Evolutionary conservation across 1,140 invertebrate species (phyloP), one percentile per base, ranked within the genome.

Genomic region (Euborellia annulipes): DNA sequence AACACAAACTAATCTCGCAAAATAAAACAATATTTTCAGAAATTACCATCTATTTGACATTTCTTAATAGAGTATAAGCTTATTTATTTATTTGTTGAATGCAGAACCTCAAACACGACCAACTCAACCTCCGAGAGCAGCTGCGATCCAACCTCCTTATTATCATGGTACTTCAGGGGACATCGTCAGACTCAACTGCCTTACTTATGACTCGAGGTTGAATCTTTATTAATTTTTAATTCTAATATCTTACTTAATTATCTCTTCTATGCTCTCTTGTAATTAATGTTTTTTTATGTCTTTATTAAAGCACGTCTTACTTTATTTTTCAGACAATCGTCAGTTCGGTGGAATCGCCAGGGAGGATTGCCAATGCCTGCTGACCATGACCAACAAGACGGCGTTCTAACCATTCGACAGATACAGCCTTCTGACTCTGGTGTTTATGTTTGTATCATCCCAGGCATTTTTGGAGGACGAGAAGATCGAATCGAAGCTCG

Each of bases 391-490:
- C 67, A 55, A 62, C 71, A 36, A 57, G 72, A 79, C 51, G 87
- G 86, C 11, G 60, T 77, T 0, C 62, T 96, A 9, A 80, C 73
- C 17, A 77, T 95, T 11, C 63, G 67, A 1, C 72, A 78, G 49
- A 73, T 83, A 0, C 65, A 62, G 3, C 65, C 67, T 4, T 69
- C 68, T 11, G 83, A 92, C 58, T 73, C 76, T 19, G 91, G 89
- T 0, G 62, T 73, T 9, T 96, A 95, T 58, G 67, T 85, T 3
- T 96, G 92, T 59, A 78, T 73, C 3, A 73, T 75, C 0, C 71
- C 65, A 6, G 67, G 56, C 11, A 40, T 14, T 19, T 39, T 21
- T 3, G 51, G 52, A 22, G 70, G 69, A 32, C 52, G 50, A 21
- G 52, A 47, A 46, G 54, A 46, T 50, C 49, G 62, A 60, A 59